A percentile compares a stretch with the other conserved stretches of the same genome.
Evolutionary conservation across 2,113 vertebrate genomes (phyloP).

Genomic region (Lepus americanus): DNA sequence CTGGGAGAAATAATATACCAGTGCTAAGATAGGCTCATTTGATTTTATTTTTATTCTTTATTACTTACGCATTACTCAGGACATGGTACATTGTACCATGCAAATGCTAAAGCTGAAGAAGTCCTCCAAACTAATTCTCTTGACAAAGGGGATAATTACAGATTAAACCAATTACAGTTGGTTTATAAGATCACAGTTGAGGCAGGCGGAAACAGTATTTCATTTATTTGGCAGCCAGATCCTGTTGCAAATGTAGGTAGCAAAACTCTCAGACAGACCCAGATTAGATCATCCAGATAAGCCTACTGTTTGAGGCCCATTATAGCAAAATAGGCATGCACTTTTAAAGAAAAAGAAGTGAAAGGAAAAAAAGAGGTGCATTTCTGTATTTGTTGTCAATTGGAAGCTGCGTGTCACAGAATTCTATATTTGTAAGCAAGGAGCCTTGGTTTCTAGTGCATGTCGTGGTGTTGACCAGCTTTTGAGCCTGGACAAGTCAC

Average conservation of each 20-base stretch:
- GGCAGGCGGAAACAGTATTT: background rate
- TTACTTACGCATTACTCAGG: background rate
- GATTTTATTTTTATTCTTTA: slow-evolving; percentile 38
- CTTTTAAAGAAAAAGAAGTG: background rate
- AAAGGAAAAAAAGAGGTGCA: background rate
- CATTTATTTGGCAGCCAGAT: slow-evolving; percentile 36
- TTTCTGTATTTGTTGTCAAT: background rate
- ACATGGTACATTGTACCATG: background rate
- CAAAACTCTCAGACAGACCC: slow-evolving; percentile 22
- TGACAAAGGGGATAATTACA: slow-evolving; percentile 62
- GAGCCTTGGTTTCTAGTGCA: background rate
- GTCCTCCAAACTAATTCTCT: slow-evolving; percentile 59
- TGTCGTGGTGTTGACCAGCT: background rate
- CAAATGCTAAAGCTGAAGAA: slow-evolving; percentile 44
- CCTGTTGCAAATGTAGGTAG: background rate
- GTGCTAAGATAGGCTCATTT: slow-evolving; percentile 39
- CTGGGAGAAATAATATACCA: slow-evolving; percentile 58
- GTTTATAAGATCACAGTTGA: slow-evolving; percentile 61
- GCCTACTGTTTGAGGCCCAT: background rate
- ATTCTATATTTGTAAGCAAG: background rate
- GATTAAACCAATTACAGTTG: slow-evolving; percentile 51
- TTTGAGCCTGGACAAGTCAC: background rate
- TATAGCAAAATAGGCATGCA: background rate
- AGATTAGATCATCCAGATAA: background rate
- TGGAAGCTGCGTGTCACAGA: rapidly evolving